Percentiles rank a stretch among this genome's conserved stretches.
phyloP scores from a whole-genome alignment of 2,797 vertebrate species.

The Betta splendens region DNA sequence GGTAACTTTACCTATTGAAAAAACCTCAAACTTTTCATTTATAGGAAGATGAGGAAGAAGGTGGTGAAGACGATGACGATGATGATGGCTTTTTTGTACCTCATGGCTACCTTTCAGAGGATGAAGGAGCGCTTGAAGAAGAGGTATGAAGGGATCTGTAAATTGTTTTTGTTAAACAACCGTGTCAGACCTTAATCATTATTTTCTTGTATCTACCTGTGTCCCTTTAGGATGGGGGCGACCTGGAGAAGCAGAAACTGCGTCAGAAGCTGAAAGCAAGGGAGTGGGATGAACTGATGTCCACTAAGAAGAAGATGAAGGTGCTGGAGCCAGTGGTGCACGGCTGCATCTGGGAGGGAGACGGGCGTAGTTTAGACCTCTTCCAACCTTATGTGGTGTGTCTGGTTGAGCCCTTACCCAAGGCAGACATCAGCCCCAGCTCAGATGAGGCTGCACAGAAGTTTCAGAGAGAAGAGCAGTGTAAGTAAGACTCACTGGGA shows the following conservation, averaged over 20 bases:
- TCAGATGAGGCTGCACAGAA: conserved; percentile 80
- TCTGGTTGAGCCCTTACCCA: conserved; percentile 79
- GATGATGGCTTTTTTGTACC: conserved; percentile 98
- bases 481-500: conserved; percentile 79
- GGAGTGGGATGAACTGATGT: conserved; percentile 96
- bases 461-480: conserved; percentile 80
- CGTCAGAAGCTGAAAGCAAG: conserved; percentile 93
- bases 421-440: conserved; percentile 77
- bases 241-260: conserved; percentile 93
- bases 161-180: not conserved
- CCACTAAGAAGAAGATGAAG: conserved; percentile 89
- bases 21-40: conserved; percentile 12
- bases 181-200: too few species aligned
- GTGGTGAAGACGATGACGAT: conserved; percentile 89
- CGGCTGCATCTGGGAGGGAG: conserved; percentile 89
- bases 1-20: not conserved
- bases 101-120: conserved; percentile 97
- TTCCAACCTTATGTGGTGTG: conserved; percentile 85
- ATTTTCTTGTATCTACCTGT: not conserved
- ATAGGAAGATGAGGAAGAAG: conserved; percentile 95
- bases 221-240: conserved; percentile 82
- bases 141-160: conserved; percentile 65
- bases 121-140: conserved; percentile 89
- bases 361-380: conserved; percentile 35
- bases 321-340: conserved; percentile 88